Percentiles rank a stretch among this genome's conserved stretches.
Evolutionary conservation across 2,888 invertebrate species (phyloP).

Genomic region (Stenolophus ochropezus): DNA sequence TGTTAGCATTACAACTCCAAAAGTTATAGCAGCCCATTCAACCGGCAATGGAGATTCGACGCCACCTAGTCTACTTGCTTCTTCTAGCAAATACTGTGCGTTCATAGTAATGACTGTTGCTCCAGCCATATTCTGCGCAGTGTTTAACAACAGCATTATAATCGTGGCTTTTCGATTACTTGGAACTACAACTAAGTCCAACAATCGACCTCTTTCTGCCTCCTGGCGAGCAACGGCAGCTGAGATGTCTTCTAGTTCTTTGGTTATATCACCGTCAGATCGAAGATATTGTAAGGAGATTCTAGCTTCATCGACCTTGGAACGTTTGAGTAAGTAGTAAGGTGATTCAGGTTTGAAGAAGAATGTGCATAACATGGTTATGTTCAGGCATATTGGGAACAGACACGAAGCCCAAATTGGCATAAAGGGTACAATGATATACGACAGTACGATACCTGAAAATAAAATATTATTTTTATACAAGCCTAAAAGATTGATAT

Average conservation of each 20-base stretch:
- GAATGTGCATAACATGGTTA: slow-evolving; percentile 68
- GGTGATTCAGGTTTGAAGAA: slow-evolving; percentile 72
- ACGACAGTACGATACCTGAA: not conserved
- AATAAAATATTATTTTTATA: too few species aligned
- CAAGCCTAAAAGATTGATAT: too few species aligned
- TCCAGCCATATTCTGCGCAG: slow-evolving; percentile 70
- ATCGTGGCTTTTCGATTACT: slow-evolving; percentile 70
- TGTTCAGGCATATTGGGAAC: slow-evolving; percentile 67
- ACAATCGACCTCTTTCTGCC: slow-evolving; percentile 68
- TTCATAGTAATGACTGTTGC: slow-evolving; percentile 72
- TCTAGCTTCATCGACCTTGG: slow-evolving; percentile 67
- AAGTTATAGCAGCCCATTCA: slow-evolving; percentile 68
- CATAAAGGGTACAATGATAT: slow-evolving; percentile 64
- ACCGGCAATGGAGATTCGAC: not conserved
- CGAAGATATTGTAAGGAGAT: slow-evolving; percentile 64
- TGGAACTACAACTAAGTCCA: slow-evolving; percentile 68
- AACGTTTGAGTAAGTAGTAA: slow-evolving; percentile 69
- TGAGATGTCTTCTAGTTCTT: slow-evolving; percentile 69
- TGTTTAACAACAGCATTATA: slow-evolving; percentile 70
- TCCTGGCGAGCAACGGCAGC: slow-evolving; percentile 69
- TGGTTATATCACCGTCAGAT: slow-evolving; percentile 64
- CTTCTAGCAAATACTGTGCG: slow-evolving; percentile 65
- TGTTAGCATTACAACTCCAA: slow-evolving; percentile 69
- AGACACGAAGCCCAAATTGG: slow-evolving; percentile 68
- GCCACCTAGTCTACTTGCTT: slow-evolving; percentile 7